These are phyloP conservation scores for Esox lucius DNA, from an alignment of 2,797 vertebrate genomes.

Conservation along the genomic window DNA sequence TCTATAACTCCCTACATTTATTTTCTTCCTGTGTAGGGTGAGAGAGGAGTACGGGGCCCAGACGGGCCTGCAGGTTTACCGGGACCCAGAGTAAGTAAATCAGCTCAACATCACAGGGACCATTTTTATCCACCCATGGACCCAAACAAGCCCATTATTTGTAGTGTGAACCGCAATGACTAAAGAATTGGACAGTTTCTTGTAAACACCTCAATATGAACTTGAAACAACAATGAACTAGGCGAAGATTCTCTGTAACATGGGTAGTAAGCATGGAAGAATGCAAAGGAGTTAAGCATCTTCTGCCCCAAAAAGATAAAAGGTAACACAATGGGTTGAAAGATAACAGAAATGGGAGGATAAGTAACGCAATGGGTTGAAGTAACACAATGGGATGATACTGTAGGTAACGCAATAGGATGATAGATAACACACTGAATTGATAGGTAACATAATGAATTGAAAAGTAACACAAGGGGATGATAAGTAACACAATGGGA, in stretches of 20 bases:
- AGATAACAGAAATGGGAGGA: no score
- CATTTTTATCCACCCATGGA: not conserved
- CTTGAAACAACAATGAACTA: not conserved
- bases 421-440: no score
- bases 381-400: no score
- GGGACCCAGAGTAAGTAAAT: constrained; percentile 83
- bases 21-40: constrained; percentile 73
- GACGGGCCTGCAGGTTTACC: constrained; percentile 79
- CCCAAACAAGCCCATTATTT: not conserved
- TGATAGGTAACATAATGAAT: no score
- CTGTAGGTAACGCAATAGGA: no score
- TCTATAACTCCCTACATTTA: constrained; percentile 5
- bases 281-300: not conserved
- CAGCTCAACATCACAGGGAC: not conserved
- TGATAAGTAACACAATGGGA: no score
- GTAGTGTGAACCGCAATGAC: not conserved
- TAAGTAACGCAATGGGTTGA: no score
- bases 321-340: no score
- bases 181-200: not conserved
- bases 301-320: not conserved
- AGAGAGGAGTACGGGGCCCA: constrained; percentile 81
- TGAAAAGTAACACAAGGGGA: no score
- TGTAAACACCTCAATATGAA: not conserved
- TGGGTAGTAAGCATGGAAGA: not conserved
- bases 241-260: not conserved